phyloP scores from a whole-genome alignment of 1,140 invertebrate genomes.

The Drosophila sturtevanti region DNA sequence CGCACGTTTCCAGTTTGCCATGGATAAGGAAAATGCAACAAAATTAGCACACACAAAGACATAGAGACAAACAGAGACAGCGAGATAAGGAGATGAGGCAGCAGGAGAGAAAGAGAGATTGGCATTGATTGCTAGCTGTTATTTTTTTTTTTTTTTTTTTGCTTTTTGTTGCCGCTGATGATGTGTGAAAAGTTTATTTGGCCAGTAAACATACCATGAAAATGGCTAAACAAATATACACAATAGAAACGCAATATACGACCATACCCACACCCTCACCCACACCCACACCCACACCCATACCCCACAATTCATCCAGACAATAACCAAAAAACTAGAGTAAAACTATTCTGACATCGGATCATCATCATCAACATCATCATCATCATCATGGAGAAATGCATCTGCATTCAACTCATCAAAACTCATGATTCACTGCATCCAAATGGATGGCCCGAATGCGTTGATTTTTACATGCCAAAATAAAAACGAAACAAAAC shows the following conservation, averaged over 20 bases:
- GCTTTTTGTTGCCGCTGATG: constrained; percentile 49
- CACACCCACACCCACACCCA: no score
- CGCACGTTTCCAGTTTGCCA: constrained; percentile 49
- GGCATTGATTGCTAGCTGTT: constrained; percentile 63
- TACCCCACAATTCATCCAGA: background rate
- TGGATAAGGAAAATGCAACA: constrained; percentile 21
- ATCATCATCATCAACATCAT: background rate
- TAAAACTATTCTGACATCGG: constrained; percentile 19
- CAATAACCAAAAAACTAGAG: constrained; percentile 13
- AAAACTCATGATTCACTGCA: constrained; percentile 8
- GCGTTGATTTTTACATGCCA: constrained; percentile 50
- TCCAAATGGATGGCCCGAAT: constrained; percentile 26
- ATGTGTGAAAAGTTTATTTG: constrained; percentile 81
- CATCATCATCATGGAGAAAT: background rate
- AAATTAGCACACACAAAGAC: constrained; percentile 42
- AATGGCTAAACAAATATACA: constrained; percentile 71
- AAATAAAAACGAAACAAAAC: constrained; percentile 40
- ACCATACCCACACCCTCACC: no score
- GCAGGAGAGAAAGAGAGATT: constrained; percentile 16
- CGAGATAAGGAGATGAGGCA: background rate
- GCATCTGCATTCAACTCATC: background rate
- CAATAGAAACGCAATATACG: constrained; percentile 29
- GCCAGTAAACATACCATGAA: constrained; percentile 67
- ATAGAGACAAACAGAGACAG: background rate
- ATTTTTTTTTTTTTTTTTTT: no score